Percentiles rank a stretch among this genome's conserved stretches.
Conservation (phyloP, 1,140 invertebrate genomes). For the Nephila pilipes region DNA sequence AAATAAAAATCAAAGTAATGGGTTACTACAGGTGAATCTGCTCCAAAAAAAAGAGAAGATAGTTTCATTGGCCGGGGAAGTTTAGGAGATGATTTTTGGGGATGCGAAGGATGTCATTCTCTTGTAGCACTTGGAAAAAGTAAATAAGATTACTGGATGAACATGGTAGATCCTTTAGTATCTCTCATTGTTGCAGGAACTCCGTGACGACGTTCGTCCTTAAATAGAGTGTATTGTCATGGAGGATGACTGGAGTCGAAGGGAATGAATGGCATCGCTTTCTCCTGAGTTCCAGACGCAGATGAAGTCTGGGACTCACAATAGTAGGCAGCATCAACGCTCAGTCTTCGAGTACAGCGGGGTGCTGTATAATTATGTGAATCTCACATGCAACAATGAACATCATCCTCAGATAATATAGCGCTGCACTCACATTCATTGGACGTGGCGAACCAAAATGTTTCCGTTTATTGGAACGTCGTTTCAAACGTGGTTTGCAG, state of each 20-base stretch:
- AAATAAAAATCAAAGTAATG: no score
- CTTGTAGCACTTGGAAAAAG: no score
- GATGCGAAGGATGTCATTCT: no score
- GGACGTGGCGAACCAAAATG: no score
- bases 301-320: not conserved
- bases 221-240: not conserved
- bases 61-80: no score
- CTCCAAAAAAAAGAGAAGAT: no score
- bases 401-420: not conserved
- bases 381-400: not conserved
- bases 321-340: not conserved
- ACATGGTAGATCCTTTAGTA: not conserved
- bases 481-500: not conserved
- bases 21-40: no score
- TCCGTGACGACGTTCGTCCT: not conserved
- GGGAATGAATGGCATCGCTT: not conserved
- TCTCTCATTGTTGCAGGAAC: not conserved
- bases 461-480: not conserved
- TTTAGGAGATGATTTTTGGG: no score
- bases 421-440: not conserved
- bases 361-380: not conserved
- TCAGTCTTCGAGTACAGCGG: no score
- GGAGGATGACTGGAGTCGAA: not conserved
- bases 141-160: not conserved
- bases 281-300: not conserved